Evolutionary conservation across 1,140 invertebrate genomes (phyloP), one percentile per base, ranked within the genome.

Genomic region (Brachionus calyciflorus): DNA sequence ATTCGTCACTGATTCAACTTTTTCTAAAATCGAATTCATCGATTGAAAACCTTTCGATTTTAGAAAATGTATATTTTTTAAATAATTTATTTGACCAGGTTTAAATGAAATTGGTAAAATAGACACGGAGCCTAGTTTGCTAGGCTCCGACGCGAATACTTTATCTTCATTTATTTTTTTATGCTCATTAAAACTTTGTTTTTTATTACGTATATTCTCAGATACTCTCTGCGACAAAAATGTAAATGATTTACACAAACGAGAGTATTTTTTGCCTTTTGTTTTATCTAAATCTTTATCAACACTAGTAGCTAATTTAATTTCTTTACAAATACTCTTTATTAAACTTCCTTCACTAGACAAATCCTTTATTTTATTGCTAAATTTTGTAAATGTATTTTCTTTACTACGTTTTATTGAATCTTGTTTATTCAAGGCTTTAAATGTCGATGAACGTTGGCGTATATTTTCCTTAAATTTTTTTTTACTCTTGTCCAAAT

Each of bases 311-410:
- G 69, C 69, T 26, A 37, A 21, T 51, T 73, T 73, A 51, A 73
- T 73, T 17, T 73, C 69, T 73, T 73, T 73, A 40, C 46, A 73
- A 73, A 73, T 51, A 5, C 19, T 73, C 33, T 51, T 49, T 51
- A 73, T 51, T 19, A 73, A 33, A 51, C 51, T 73, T 19, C 60
- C 40, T 26, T 73, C 69, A 55, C 26, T 51, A 6, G 69, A 73
- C 26, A 73, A 51, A 24, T 73, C 69, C 14, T 55, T 73, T 30
- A 73, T 24, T 41, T 73, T 73, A 24, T 49, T 51, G 7, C 69
- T 28, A 9, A 73, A 40, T 55, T 55, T 73, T 37, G 28, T 33
- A 17, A 73, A 49, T 26, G 69, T 73, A 33, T 73, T 49, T 55
- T 73, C 69, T 10, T 33, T 48, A 26, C 40, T 51, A 3, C 24